Evolutionary conservation across 2,113 vertebrate genomes (phyloP).

Genomic region (Spea multiplicata): DNA sequence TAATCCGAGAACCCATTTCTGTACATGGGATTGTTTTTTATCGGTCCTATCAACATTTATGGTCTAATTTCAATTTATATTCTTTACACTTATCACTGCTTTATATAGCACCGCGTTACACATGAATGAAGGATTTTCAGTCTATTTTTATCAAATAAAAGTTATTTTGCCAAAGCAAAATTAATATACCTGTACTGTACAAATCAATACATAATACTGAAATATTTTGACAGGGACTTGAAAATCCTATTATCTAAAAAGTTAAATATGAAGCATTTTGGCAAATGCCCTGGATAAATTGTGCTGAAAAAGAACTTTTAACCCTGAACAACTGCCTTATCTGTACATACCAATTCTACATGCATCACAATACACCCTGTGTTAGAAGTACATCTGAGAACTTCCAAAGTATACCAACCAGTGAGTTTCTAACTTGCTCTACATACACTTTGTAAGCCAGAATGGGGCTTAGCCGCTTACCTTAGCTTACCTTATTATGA

Average conservation of each 20-base stretch:
- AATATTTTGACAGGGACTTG: neutral
- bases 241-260: neutral
- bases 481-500: no score
- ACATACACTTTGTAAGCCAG: no score
- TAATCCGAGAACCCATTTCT: no score
- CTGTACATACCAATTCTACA: no score
- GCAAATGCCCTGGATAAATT: neutral
- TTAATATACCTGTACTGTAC: neutral
- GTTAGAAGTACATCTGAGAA: no score
- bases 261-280: neutral
- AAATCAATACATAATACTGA: neutral
- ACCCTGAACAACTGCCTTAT: no score
- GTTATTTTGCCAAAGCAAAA: constrained; percentile 1
- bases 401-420: no score
- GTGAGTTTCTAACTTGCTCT: no score
- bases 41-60: neutral
- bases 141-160: neutral
- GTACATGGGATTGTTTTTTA: neutral
- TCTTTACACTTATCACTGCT: neutral
- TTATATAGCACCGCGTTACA: neutral
- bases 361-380: no score
- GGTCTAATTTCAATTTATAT: neutral
- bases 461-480: no score
- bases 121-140: neutral
- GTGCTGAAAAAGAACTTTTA: neutral